Conservation (phyloP, 2,797 vertebrate species). For the Graptemys geographica region DNA sequence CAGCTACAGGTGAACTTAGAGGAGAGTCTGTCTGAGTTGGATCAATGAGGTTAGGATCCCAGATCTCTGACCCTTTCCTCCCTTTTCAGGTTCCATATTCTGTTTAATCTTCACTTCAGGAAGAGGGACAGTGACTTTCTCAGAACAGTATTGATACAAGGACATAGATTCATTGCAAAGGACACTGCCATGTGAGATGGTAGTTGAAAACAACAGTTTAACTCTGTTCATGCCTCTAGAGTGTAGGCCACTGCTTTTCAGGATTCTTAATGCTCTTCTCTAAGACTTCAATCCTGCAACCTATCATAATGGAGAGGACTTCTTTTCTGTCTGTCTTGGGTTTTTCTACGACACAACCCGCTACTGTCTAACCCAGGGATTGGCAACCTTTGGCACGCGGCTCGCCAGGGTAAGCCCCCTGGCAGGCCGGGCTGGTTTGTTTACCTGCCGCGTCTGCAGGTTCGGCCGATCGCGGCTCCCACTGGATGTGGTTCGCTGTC, state of each 20-base stretch:
- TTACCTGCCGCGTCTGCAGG: no score
- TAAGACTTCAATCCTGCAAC: not conserved
- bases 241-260: not conserved
- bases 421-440: no score
- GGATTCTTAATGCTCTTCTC: rapidly evolving
- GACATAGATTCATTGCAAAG: not conserved
- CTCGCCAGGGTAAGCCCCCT: no score
- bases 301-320: not conserved
- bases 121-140: not conserved
- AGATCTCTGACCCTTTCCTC: not conserved
- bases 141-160: not conserved
- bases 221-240: not conserved
- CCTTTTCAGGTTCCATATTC: not conserved
- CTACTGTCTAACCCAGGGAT: not conserved
- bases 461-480: no score
- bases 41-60: not conserved
- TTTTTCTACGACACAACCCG: not conserved
- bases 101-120: not conserved
- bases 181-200: not conserved
- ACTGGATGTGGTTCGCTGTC: no score
- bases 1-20: not conserved
- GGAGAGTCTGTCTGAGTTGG: not conserved
- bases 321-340: no score
- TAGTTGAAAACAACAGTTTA: not conserved
- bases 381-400: no score